Evolutionary conservation across 2,888 invertebrate genomes (phyloP).

Genomic region (Serrognathus titanus): DNA sequence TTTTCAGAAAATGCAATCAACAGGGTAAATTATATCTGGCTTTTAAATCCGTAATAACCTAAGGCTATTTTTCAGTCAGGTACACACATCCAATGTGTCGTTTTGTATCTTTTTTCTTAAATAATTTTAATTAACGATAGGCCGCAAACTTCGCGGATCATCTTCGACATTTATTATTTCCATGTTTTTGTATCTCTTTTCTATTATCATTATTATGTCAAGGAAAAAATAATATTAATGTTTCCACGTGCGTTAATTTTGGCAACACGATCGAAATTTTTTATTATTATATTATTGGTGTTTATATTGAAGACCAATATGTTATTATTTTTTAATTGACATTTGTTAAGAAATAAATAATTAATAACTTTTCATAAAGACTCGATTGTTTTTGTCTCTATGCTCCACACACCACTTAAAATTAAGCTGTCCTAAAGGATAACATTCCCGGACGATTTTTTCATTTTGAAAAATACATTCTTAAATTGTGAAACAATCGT

Average conservation of each 20-base stretch:
- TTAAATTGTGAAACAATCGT: not conserved
- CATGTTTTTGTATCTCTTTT: not conserved
- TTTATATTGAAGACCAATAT: slow-evolving; percentile 18
- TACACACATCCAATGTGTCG: too few relatives aligned
- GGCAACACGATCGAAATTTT: not conserved
- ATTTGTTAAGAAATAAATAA: slow-evolving; percentile 26
- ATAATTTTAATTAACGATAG: too few relatives aligned
- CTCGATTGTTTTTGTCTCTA: not conserved
- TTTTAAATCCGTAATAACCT: too few relatives aligned
- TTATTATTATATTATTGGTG: slow-evolving; percentile 18
- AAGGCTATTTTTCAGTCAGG: too few relatives aligned
- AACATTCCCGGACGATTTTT: not conserved
- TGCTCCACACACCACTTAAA: not conserved
- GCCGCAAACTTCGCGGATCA: too few relatives aligned
- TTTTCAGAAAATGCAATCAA: too few relatives aligned
- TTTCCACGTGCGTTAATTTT: slow-evolving; percentile 5
- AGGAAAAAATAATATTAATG: not conserved
- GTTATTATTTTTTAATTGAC: slow-evolving; percentile 23
- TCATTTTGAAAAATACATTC: not conserved
- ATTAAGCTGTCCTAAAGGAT: too few relatives aligned
- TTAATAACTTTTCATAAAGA: slow-evolving; percentile 17
- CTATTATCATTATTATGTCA: slow-evolving; percentile 1
- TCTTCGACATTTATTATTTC: too few relatives aligned
- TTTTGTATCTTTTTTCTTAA: too few relatives aligned
- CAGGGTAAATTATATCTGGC: too few relatives aligned